Percentiles rank a stretch among this genome's conserved stretches.
These are phyloP conservation scores for Lasiurus borealis DNA, from an alignment of 2,113 vertebrate genomes.

Conservation along the genomic window DNA sequence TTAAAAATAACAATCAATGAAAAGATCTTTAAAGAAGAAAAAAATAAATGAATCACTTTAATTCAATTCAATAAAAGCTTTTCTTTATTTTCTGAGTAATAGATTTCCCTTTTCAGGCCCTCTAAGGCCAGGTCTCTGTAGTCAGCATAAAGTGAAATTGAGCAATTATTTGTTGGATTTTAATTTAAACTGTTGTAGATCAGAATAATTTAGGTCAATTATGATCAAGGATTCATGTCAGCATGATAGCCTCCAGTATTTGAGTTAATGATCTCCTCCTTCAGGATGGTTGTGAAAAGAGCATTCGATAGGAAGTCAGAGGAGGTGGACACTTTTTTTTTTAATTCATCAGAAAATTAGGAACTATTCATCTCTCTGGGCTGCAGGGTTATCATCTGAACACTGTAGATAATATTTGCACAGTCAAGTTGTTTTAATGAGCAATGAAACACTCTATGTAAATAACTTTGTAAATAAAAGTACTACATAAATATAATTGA, in stretches of 20 bases:
- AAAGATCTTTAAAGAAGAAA: constrained; percentile 73
- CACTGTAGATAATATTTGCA: neutral
- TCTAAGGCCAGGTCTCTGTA: constrained; percentile 46
- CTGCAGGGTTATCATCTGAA: neutral
- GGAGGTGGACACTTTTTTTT: neutral
- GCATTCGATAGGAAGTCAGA: neutral
- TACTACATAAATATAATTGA: neutral
- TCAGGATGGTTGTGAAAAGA: neutral
- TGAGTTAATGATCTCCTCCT: constrained; percentile 54
- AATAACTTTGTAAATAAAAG: constrained; percentile 23
- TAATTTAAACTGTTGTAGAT: constrained; percentile 73
- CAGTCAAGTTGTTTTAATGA: neutral
- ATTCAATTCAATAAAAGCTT: constrained; percentile 70
- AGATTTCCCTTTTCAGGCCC: constrained; percentile 38
- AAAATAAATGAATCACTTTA: constrained; percentile 71
- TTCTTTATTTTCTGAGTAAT: constrained; percentile 68
- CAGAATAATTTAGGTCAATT: constrained; percentile 72
- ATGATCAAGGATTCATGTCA: constrained; percentile 70
- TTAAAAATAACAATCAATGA: constrained; percentile 71
- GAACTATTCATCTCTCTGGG: neutral
- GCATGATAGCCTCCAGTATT: constrained; percentile 3
- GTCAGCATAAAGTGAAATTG: constrained; percentile 75
- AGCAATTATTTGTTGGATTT: constrained; percentile 76
- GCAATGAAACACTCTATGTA: neutral
- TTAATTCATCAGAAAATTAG: neutral